Evolutionary conservation across 2,113 vertebrate genomes (phyloP), one percentile per base, ranked within the genome.

Genomic region (Bubo scandiacus): DNA sequence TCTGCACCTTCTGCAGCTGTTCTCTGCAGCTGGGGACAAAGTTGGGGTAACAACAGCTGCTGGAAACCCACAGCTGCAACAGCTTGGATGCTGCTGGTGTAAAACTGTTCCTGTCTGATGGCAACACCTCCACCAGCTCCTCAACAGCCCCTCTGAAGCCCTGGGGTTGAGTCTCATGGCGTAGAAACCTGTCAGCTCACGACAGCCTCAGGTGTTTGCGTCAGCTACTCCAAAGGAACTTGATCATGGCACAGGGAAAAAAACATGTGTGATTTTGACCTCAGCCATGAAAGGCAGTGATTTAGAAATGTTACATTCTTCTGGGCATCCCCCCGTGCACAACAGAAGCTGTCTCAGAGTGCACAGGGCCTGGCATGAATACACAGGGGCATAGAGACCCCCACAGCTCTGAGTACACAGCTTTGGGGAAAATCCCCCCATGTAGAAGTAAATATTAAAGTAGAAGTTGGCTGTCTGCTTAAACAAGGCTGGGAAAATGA

Each of bases 121-220:
- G 30, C 18, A 84, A 30, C 12, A 57, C 4, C 30, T 78, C 61
- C 55, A 81, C 30, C 27, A 74, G 32, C 32, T 84, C 30, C 30
- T 47, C 78, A 81, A 52, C 29, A 82, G 7, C 15, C 5, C 4
- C 14, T 68, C 70, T 58, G 40, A n/a, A 88, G 19, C 40, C 18
- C 38, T 40, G 38, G 14, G 8, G 16, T 36, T 47, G 29, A 67
- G 8, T n/a, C 32, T 89, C 14, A n/a, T 0, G 3, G 15, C 2
- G 0, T 52, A 71, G 47, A 81, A 83, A 87, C 20, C 49, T 45
- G 23, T 51, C 3, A 3, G 42, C 5, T 65, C 36, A 11, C 55
- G 55, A 62, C 51, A 87, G 16, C 12, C 70, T 79, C 2, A 2
- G 36, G 11, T 42, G 13, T 15, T 75, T 71, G 42, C 63, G 43